Conservation (phyloP, 2,113 vertebrate genomes). For the Bungarus multicinctus region DNA sequence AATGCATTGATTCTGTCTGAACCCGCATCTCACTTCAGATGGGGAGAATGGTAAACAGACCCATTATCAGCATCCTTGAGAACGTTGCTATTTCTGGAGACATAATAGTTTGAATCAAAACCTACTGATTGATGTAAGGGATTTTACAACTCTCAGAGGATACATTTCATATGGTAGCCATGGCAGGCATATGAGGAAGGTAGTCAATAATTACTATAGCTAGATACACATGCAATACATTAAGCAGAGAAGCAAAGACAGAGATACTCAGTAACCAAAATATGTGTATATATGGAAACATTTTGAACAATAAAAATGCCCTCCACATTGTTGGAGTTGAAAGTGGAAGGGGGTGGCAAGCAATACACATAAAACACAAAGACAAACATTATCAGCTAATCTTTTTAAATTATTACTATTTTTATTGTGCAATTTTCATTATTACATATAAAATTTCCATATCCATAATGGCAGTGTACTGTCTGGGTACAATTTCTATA, state of each 20-base stretch:
- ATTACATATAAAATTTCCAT: too few species aligned
- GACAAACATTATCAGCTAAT: background rate
- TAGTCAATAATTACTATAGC: background rate
- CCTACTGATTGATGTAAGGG: background rate
- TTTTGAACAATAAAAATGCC: background rate
- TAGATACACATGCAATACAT: background rate
- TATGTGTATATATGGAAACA: background rate
- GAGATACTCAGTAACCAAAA: background rate
- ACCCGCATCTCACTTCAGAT: background rate
- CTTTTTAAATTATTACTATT: too few species aligned
- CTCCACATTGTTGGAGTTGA: background rate
- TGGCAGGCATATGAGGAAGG: background rate
- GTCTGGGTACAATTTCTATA: too few species aligned
- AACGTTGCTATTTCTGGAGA: background rate
- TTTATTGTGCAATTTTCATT: too few species aligned
- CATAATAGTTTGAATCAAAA: background rate
- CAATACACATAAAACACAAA: background rate
- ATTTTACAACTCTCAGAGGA: background rate
- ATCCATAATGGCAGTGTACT: too few species aligned
- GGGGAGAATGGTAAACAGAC: background rate
- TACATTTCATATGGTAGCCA: background rate
- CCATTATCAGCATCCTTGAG: background rate
- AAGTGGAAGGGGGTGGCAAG: background rate
- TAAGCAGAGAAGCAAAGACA: background rate
- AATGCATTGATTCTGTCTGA: background rate